Evolutionary conservation across 1,140 invertebrate genomes (phyloP).

Genomic region (Drosophila takahashii): DNA sequence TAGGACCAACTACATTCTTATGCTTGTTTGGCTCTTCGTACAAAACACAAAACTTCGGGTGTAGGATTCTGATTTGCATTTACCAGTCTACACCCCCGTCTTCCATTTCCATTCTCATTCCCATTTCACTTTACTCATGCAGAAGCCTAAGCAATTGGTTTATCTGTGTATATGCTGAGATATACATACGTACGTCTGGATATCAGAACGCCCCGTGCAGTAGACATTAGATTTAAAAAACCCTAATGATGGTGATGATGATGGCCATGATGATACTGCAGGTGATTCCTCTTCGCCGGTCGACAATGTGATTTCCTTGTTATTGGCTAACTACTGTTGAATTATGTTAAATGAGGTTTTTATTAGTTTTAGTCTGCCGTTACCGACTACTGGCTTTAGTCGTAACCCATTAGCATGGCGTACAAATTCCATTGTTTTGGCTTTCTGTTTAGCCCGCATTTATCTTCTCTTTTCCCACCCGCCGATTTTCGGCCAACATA

Average conservation of each 20-base stretch:
- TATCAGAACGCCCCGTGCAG: background rate
- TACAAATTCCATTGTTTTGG: conserved; percentile 67
- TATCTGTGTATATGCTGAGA: conserved; percentile 8
- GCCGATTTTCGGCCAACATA: conserved; percentile 51
- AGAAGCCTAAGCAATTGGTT: conserved; percentile 22
- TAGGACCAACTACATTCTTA: conserved; percentile 6
- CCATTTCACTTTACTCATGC: background rate
- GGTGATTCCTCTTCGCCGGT: conserved; percentile 26
- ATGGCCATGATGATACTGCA: conserved; percentile 43
- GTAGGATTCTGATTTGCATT: conserved; percentile 65
- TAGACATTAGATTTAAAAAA: conserved; percentile 49
- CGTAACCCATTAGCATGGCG: conserved; percentile 7
- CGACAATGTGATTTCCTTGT: conserved; percentile 38
- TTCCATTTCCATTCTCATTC: background rate
- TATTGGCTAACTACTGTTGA: conserved; percentile 61
- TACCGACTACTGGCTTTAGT: conserved; percentile 1
- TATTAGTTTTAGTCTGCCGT: conserved; percentile 24
- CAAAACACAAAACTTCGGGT: conserved; percentile 44
- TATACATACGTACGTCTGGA: conserved; percentile 39
- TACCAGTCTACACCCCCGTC: conserved; percentile 48
- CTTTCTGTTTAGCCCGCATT: conserved; percentile 55
- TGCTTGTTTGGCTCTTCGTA: conserved; percentile 19
- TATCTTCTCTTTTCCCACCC: conserved; percentile 7
- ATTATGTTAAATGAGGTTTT: conserved; percentile 66
- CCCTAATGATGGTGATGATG: conserved; percentile 43